phyloP scores from a whole-genome alignment of 2,888 invertebrate genomes.

The Vannuccia rotundouncinata region DNA sequence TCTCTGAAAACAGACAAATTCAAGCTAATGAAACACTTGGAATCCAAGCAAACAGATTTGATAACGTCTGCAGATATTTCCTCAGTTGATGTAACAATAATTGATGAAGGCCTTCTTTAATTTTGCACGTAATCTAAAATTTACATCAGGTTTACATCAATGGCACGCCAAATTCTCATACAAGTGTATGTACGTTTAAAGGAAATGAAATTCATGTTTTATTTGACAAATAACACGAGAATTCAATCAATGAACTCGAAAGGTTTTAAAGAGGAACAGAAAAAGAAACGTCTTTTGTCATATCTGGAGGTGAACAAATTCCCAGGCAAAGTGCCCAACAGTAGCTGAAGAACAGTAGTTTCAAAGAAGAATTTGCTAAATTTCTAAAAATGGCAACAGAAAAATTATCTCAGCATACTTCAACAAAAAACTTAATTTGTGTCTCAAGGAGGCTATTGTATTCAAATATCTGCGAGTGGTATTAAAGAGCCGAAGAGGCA shows the following conservation, averaged over 20 bases:
- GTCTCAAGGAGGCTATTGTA: too few species aligned
- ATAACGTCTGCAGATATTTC: neutral
- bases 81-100: neutral
- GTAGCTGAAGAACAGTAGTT: constrained; percentile 33
- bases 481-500: constrained; percentile 35
- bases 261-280: constrained; percentile 33
- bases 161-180: constrained; percentile 33
- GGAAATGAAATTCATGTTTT: constrained; percentile 37
- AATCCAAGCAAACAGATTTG: neutral
- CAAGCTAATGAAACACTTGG: neutral
- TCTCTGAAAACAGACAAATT: neutral
- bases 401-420: too few species aligned
- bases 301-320: constrained; percentile 36
- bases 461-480: constrained; percentile 33
- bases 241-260: constrained; percentile 30
- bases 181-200: constrained; percentile 4
- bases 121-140: constrained; percentile 31
- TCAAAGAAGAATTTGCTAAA: constrained; percentile 36
- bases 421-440: neutral
- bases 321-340: constrained; percentile 5
- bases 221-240: constrained; percentile 29
- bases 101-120: neutral
- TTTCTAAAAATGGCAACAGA: constrained; percentile 33
- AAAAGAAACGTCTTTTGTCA: constrained; percentile 14
- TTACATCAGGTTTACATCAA: constrained; percentile 22